Evolutionary conservation across 1,140 invertebrate species (phyloP).

Genomic region (Camponotus pennsylvanicus): DNA sequence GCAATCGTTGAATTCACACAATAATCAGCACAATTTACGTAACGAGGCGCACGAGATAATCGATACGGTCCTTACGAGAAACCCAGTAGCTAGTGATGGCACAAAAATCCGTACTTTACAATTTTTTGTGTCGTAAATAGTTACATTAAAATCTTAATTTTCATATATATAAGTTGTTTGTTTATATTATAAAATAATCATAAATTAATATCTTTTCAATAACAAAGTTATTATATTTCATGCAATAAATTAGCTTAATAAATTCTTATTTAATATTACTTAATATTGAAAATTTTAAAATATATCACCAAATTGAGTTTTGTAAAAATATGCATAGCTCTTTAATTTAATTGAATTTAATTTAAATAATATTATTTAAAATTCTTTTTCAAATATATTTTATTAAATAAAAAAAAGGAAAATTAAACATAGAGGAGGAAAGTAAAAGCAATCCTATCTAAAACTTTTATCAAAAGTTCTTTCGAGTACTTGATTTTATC

Average conservation of each 20-base stretch:
- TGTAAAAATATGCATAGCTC: neutral
- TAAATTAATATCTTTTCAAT: neutral
- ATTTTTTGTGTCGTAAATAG: neutral
- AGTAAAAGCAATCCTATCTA: neutral
- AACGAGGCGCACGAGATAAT: slow-evolving; percentile 27
- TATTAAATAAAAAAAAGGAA: neutral
- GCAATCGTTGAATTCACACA: slow-evolving; percentile 23
- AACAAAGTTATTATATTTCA: no score
- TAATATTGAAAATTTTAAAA: slow-evolving; percentile 3
- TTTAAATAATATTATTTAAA: neutral
- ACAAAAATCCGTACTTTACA: neutral
- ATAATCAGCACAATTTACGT: slow-evolving; percentile 2
- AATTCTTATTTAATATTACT: no score
- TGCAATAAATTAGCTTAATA: no score
- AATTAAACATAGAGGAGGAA: neutral
- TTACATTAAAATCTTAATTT: neutral
- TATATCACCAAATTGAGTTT: neutral
- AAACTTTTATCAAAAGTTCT: slow-evolving; percentile 2
- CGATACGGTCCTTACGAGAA: slow-evolving; percentile 63
- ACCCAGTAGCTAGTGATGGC: slow-evolving; percentile 47
- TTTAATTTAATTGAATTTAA: slow-evolving; percentile 1
- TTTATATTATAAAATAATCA: neutral
- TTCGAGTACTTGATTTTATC: neutral
- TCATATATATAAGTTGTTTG: neutral
- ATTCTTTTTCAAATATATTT: neutral